Evolutionary conservation across 2,113 vertebrate genomes (phyloP), one percentile per base, ranked within the genome.

Genomic region (Bagarius yarrelli): DNA sequence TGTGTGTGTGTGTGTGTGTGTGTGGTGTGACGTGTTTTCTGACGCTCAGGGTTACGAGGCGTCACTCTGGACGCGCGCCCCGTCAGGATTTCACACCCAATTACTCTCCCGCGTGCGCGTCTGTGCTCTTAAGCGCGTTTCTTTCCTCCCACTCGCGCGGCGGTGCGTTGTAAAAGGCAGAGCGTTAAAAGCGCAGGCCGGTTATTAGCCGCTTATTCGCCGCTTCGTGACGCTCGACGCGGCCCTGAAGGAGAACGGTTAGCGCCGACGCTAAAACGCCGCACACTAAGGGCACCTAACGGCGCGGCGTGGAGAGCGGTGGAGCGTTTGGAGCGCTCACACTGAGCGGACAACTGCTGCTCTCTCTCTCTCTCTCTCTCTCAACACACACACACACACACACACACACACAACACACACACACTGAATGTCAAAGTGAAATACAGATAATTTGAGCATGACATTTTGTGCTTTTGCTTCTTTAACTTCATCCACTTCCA

Each of bases 71-170:
- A 90, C 85, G 21, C n/a, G 13, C 64, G 19, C 44, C 71, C 80
- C 40, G 81, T 87, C 83, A 86, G 81, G 81, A 87, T 74, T 83
- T 86, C 89, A 88, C 90, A n/a, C 88, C 83, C 85, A 88, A 64
- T 92, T 90, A 90, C 87, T 85, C 88, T 44, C 63, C 80, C 89
- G 87, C 88, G 82, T 76, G 86, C 86, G 86, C 86, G 79, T 84
- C 75, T 79, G 52, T 79, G 80, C 82, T 78, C 86, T 71, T 79
- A 75, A 66, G 79, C 71, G 70, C 53, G 36, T 57, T 78, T 87
- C 84, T 80, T 77, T 81, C 80, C 81, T 64, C 84, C 82, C 84
- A 84, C 82, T 85, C 77, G 81, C 83, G 84, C 81, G 52, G 59
- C 67, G 78, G 85, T 84, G 86, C 64, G 34, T 74, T n/a, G n/a